These are phyloP conservation scores for Luperina nickerlii DNA, from an alignment of 2,888 invertebrate species.

Conservation along the genomic window DNA sequence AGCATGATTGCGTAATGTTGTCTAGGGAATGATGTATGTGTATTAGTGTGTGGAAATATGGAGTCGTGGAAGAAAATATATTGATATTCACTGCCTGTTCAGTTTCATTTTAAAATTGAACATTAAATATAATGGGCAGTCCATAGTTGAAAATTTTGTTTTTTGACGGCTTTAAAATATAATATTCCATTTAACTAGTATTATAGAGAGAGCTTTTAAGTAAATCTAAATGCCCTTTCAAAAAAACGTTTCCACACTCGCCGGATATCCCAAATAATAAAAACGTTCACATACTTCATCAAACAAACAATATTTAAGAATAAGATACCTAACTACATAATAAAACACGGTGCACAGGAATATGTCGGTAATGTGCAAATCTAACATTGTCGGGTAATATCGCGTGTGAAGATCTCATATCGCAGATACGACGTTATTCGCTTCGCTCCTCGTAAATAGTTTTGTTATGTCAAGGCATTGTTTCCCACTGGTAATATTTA, in stretches of 20 bases:
- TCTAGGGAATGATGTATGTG: slow-evolving; percentile 23
- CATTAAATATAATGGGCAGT: not conserved
- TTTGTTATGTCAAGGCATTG: slow-evolving; percentile 32
- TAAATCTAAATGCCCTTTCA: not conserved
- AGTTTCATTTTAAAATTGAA: not conserved
- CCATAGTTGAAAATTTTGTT: not conserved
- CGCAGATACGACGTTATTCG: slow-evolving; percentile 34
- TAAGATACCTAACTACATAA: slow-evolving; percentile 19
- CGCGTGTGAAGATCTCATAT: slow-evolving; percentile 55
- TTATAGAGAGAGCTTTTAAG: not conserved
- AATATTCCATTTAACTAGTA: not conserved
- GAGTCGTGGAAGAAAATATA: slow-evolving; percentile 11
- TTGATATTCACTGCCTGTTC: slow-evolving; percentile 19
- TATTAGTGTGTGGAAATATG: slow-evolving; percentile 16
- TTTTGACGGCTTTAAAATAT: not conserved
- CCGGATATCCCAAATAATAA: not conserved
- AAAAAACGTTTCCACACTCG: not conserved
- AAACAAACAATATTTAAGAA: slow-evolving; percentile 5
- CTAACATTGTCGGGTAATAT: slow-evolving; percentile 40
- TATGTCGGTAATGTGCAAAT: slow-evolving; percentile 35
- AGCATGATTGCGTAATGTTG: slow-evolving; percentile 14
- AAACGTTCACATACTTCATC: not conserved
- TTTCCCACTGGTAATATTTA: slow-evolving; percentile 34
- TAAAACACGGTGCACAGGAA: slow-evolving; percentile 28
- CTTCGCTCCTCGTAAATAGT: slow-evolving; percentile 43